Percentiles rank a stretch among this genome's conserved stretches.
phyloP scores from a whole-genome alignment of 2,797 vertebrate genomes.

The Coendou prehensilis region DNA sequence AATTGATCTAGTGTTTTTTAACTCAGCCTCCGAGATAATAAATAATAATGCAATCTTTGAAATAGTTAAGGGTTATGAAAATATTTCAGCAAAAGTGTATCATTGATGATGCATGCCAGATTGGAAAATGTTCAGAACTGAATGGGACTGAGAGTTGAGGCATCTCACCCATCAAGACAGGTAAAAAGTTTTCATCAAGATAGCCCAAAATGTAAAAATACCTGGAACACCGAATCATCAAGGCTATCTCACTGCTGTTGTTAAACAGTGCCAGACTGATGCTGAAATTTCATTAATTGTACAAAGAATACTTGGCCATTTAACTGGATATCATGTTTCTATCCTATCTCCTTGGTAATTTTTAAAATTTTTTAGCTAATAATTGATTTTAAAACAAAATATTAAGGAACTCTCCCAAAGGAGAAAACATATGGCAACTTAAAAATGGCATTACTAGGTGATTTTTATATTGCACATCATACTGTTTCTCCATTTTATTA shows the following conservation, averaged over 20 bases:
- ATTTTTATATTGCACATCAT: not conserved
- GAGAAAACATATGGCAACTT: not conserved
- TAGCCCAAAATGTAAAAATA: not conserved
- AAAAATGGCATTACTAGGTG: not conserved
- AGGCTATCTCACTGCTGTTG: fast-evolving
- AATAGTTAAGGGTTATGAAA: not conserved
- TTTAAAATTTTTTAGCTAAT: not conserved
- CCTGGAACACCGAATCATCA: not conserved
- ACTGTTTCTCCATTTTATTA: not conserved
- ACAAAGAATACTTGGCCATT: not conserved
- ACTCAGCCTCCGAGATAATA: not conserved
- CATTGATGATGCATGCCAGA: not conserved
- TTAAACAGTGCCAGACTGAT: not conserved
- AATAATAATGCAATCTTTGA: not conserved
- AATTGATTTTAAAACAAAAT: conserved; percentile 9
- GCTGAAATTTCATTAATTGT: not conserved
- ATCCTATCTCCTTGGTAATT: not conserved
- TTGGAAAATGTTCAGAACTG: not conserved
- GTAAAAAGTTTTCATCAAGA: not conserved
- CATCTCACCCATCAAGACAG: not conserved
- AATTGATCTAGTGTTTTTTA: not conserved
- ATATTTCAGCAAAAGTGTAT: not conserved
- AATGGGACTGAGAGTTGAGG: not conserved
- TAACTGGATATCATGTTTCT: not conserved
- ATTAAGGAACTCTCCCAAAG: not conserved